Percentiles rank a stretch among this genome's conserved stretches.
Conservation (phyloP, 2,888 invertebrate species). For the Platycheirus rosarum region DNA sequence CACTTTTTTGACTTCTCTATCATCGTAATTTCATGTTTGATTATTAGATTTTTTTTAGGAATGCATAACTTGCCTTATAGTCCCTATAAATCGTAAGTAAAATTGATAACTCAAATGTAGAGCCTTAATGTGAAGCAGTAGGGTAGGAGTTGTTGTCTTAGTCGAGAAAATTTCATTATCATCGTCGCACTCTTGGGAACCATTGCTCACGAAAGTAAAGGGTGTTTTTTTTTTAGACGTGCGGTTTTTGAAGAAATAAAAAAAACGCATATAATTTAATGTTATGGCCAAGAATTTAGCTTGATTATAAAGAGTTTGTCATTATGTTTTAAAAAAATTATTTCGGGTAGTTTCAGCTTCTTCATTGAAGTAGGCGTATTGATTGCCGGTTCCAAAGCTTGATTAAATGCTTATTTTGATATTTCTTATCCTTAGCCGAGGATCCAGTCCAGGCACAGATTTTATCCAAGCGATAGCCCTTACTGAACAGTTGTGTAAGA, state of each 20-base stretch:
- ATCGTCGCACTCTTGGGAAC: slow-evolving; percentile 86
- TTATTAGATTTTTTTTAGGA: too few relatives aligned
- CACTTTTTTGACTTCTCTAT: too few relatives aligned
- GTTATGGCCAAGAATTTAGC: slow-evolving; percentile 99
- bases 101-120: too few relatives aligned
- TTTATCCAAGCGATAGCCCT: slow-evolving; percentile 98
- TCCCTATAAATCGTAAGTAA: too few relatives aligned
- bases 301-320: slow-evolving; percentile 99
- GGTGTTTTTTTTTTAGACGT: too few relatives aligned
- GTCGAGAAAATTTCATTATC: slow-evolving; percentile 82
- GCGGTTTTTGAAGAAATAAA: slow-evolving; percentile 99
- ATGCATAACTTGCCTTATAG: too few relatives aligned
- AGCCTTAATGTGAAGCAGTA: too few relatives aligned
- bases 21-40: too few relatives aligned
- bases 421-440: slow-evolving; percentile 95
- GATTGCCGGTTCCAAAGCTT: slow-evolving; percentile 96
- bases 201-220: slow-evolving; percentile 98
- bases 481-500: slow-evolving; percentile 99
- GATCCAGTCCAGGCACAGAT: slow-evolving; percentile 99
- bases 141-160: too few relatives aligned
- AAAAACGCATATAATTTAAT: slow-evolving; percentile 98
- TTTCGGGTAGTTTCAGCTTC: slow-evolving; percentile 98
- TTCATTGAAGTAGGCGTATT: slow-evolving; percentile 99
- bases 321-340: slow-evolving; percentile 93
- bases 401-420: slow-evolving; percentile 91